A percentile compares a stretch with the other conserved stretches of the same genome.
phyloP scores from a whole-genome alignment of 1,140 invertebrate genomes.

The Leptinotarsa texana region DNA sequence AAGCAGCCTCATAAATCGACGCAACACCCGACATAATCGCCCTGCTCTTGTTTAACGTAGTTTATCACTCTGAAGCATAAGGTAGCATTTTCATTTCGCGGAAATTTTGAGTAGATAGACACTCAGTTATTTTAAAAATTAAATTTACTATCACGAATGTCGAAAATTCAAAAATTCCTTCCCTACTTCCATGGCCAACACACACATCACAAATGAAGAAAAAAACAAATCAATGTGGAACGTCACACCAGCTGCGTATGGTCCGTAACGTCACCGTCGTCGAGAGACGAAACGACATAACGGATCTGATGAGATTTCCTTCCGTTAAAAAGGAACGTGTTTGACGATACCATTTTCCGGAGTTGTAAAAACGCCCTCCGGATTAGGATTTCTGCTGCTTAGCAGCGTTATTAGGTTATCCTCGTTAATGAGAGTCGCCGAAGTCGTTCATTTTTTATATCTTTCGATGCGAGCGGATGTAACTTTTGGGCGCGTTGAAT shows the following conservation, averaged over 20 bases:
- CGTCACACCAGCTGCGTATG: background rate
- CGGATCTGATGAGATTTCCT: slow-evolving; percentile 5
- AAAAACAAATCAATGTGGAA: background rate
- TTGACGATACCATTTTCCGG: slow-evolving; percentile 3
- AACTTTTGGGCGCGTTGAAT: too few relatives aligned
- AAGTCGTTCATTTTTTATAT: background rate
- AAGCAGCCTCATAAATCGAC: too few relatives aligned
- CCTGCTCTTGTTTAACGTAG: too few relatives aligned
- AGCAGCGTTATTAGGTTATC: background rate
- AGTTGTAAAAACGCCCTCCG: background rate
- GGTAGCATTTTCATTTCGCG: too few relatives aligned
- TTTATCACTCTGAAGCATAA: too few relatives aligned
- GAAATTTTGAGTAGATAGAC: too few relatives aligned
- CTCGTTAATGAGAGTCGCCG: background rate
- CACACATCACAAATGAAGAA: background rate
- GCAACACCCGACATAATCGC: too few relatives aligned
- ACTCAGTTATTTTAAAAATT: too few relatives aligned
- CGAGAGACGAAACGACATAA: background rate
- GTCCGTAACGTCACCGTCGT: background rate
- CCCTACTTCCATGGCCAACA: too few relatives aligned
- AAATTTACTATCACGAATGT: too few relatives aligned
- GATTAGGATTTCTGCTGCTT: background rate
- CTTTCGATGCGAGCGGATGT: background rate
- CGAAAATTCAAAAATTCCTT: too few relatives aligned
- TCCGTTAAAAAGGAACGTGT: slow-evolving; percentile 2